A percentile compares a stretch with the other conserved stretches of the same genome.
Evolutionary conservation across 2,888 invertebrate genomes (phyloP).

Genomic region (Archaeoteleia sp.): DNA sequence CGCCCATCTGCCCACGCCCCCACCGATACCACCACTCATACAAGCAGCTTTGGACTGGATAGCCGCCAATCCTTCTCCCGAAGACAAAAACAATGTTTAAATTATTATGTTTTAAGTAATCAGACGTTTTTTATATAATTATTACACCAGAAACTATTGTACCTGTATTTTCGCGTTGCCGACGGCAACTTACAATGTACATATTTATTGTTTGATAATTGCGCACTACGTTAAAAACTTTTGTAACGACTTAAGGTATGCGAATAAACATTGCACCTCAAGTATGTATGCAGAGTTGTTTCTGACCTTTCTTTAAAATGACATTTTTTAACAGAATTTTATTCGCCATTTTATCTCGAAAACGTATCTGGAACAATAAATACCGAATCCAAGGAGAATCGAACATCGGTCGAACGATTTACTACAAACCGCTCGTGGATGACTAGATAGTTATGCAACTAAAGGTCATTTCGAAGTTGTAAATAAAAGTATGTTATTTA

Average conservation of each 20-base stretch:
- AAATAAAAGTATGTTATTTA: too few species aligned
- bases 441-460: too few species aligned
- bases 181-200: slow-evolving; percentile 25
- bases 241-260: neutral
- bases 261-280: neutral
- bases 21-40: slow-evolving; percentile 71
- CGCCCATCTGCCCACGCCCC: slow-evolving; percentile 71
- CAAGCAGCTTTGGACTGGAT: slow-evolving; percentile 71
- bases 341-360: too few species aligned
- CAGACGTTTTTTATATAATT: slow-evolving; percentile 8
- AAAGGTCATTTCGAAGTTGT: too few species aligned
- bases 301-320: too few species aligned
- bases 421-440: too few species aligned
- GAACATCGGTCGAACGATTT: too few species aligned
- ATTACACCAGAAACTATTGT: neutral
- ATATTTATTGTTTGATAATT: slow-evolving; percentile 29
- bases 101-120: slow-evolving; percentile 4
- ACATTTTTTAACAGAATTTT: too few species aligned
- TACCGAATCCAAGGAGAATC: too few species aligned
- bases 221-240: neutral
- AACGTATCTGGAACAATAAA: too few species aligned
- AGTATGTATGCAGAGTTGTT: too few species aligned
- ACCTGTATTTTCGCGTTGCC: slow-evolving; percentile 12
- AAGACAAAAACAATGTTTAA: slow-evolving; percentile 44
- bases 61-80: slow-evolving; percentile 67